Base-by-base conservation (phyloP, 2,113 vertebrate genomes). In the Onychorhynchus coronatus region DNA sequence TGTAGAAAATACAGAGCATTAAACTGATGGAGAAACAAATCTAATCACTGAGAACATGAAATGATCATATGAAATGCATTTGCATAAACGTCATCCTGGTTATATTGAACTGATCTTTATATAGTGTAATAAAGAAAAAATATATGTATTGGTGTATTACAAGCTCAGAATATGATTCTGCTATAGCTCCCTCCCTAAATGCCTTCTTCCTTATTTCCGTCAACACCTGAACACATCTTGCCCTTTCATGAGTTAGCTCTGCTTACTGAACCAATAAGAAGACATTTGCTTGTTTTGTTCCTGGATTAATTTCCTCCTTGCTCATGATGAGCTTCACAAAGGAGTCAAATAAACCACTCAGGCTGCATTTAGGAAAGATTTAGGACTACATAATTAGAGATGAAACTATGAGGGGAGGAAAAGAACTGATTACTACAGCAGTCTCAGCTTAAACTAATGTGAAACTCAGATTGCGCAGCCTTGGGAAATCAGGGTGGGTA, bases 1-100 rank as follows among this genome's bases (percentile, higher is more conserved):
- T 58, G 25, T 33, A 90, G 90, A 89, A 89, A 94, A 89, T 37
- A 49, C 23, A 71, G 93, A 83, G 6, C 58, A 87, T 61, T 76
- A 85, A 90, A 88, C 0, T 6, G 22, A 89, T 75, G 73, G 83
- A 88, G 39, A 89, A 95, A 71, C 41, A 89, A 76, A 87, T 75
- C 67, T 85, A 93, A 88, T 89, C 56, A 87, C 44, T 50, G 46
- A 76, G 37, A 87, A 66, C 3, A 5, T 76, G 82, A 66, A 93
- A 81, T 50, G 28, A 63, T 84, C 59, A 41, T 50, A 23, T 78
- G 49, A 93, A 96, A 85, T 76, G 5, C 5, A 73, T 91, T 87
- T 93, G 19, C 65, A 82, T 77, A 86, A 91, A 89, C 70, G 21
- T 37, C 23, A 72, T 75, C 28, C 75, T 79, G 25, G 23, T 55